A percentile compares a stretch with the other conserved stretches of the same genome.
Conservation (phyloP, 2,113 vertebrate genomes). For the Potamarius usumacintae region DNA sequence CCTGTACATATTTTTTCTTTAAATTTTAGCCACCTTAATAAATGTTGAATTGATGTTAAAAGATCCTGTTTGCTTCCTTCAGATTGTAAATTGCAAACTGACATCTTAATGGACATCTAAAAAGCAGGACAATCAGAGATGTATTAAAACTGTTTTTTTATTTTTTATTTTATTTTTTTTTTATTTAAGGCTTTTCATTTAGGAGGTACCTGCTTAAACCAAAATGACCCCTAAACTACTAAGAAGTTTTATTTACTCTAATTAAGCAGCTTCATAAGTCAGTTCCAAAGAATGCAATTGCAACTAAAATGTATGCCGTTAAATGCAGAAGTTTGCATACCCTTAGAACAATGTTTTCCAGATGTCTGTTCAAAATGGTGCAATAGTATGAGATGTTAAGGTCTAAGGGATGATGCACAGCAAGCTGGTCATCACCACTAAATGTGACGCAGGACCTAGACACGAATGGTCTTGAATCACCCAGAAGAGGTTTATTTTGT, state of each 20-base stretch:
- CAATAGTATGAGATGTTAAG: too few species aligned
- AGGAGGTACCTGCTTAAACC: not conserved
- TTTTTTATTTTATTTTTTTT: too few species aligned
- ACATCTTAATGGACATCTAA: not conserved
- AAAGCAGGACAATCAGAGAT: not conserved
- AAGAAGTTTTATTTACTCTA: not conserved
- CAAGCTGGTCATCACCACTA: too few species aligned
- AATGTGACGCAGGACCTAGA: too few species aligned
- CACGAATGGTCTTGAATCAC: too few species aligned
- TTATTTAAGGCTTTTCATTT: not conserved
- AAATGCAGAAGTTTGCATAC: not conserved
- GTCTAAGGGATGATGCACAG: too few species aligned
- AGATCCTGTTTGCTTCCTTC: constrained; percentile 51
- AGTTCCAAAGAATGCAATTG: not conserved
- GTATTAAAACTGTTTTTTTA: not conserved
- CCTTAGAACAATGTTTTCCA: not conserved
- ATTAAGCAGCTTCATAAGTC: not conserved
- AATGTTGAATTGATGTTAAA: constrained; percentile 65
- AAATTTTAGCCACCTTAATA: constrained; percentile 66
- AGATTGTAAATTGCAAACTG: not conserved
- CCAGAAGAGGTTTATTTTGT: too few species aligned
- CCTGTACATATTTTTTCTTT: constrained; percentile 65
- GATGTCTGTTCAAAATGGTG: not conserved
- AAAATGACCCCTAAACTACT: not conserved
- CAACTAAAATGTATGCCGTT: not conserved